Conservation (phyloP, 2,797 vertebrate genomes). For the Myotis pilosus region DNA sequence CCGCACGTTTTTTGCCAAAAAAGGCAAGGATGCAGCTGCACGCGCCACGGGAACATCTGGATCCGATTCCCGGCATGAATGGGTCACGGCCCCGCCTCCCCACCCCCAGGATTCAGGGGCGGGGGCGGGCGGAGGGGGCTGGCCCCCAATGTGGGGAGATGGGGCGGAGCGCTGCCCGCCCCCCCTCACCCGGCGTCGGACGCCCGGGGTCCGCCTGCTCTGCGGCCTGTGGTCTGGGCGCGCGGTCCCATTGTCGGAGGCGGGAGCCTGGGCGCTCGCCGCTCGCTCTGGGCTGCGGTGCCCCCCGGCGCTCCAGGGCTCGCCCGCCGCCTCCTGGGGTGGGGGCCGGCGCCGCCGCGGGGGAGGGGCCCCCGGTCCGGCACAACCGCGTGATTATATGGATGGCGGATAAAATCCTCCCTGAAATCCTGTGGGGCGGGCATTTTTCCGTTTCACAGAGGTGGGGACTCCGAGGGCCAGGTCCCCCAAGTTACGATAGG, state of each 20-base stretch:
- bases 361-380: background rate
- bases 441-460: background rate
- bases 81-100: conserved; percentile 81
- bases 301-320: background rate
- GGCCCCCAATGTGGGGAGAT: conserved; percentile 63
- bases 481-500: background rate
- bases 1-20: conserved; percentile 88
- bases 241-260: background rate
- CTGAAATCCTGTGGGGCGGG: background rate
- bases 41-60: conserved; percentile 86
- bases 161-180: conserved; percentile 49
- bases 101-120: conserved; percentile 67
- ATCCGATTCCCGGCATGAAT: conserved; percentile 88
- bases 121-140: conserved; percentile 61
- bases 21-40: conserved; percentile 88
- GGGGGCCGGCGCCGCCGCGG: background rate
- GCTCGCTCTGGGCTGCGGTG: background rate
- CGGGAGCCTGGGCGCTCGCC: background rate
- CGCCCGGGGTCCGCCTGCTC: background rate
- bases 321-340: background rate
- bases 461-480: background rate
- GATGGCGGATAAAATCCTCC: background rate
- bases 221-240: background rate
- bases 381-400: background rate
- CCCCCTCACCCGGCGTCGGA: background rate